A percentile compares a stretch with the other conserved stretches of the same genome.
These are phyloP conservation scores for Emydoidea blandingii DNA, from an alignment of 2,797 vertebrate species.

Conservation along the genomic window DNA sequence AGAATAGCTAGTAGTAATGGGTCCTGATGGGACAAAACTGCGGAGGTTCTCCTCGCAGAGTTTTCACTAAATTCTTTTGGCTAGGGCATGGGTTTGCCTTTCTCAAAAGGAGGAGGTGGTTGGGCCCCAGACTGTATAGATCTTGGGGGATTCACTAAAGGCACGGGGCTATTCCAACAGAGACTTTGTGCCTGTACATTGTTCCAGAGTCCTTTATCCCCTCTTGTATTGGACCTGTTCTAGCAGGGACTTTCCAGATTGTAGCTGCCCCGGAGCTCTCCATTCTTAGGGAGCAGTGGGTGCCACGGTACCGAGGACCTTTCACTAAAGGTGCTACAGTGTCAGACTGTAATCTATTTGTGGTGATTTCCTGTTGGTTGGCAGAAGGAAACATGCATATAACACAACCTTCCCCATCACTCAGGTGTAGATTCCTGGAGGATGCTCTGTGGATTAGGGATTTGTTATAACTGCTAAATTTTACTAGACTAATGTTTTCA, in stretches of 20 bases:
- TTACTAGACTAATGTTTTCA: neutral
- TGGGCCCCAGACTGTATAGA: neutral
- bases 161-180: neutral
- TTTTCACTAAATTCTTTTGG: neutral
- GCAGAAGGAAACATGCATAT: neutral
- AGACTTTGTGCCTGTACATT: neutral
- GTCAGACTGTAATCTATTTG: neutral
- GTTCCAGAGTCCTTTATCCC: neutral
- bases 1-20: neutral
- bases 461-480: neutral
- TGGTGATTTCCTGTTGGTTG: fast-evolving
- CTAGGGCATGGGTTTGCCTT: neutral
- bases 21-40: neutral
- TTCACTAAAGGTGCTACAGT: neutral
- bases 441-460: too few relatives aligned
- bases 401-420: neutral
- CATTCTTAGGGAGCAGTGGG: neutral
- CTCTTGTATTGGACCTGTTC: neutral
- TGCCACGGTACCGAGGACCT: neutral
- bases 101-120: neutral
- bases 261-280: neutral
- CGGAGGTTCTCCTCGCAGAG: neutral
- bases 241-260: neutral
- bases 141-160: neutral
- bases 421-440: neutral